Base-by-base conservation (phyloP, 2,888 invertebrate genomes). In the Platycnemis pennipes region DNA sequence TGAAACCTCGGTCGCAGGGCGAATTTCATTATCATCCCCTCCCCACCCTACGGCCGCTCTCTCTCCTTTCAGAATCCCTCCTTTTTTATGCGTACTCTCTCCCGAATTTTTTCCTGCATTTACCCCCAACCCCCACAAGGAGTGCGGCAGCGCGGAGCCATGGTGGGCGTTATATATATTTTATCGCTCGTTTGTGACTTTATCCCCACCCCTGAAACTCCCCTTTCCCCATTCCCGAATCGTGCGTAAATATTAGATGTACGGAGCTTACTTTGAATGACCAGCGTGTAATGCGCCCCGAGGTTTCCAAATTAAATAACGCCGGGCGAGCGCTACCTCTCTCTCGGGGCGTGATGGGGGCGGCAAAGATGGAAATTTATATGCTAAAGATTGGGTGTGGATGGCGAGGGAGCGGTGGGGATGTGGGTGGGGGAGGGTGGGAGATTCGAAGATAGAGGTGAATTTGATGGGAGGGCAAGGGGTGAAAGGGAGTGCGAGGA, bases 11-110 rank as follows among this genome's bases (percentile, higher is more conserved):
- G 77, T 8, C 13, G 77, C 37, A 11, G 77, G 37, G 77, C 22
- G 77, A 77, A 77, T 77, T 77, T 77, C 77, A 77, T 77, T 77
- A 77, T 77, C 37, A 77, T 77, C 77, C 77, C 37, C 37, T 77
- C 7, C 7, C 77, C 31, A 31, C 11, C 26, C 31, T 37, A 31
- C n/a, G 31, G 13, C 1, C 37, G 37, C 31, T 37, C 37, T 8
- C 77, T 37, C 77, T 16, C 77, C 77, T 37, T 77, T 37, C 77
- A 31, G 16, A 77, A 77, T 77, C 77, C 37, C 77, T 77, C 37
- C 77, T 77, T 37, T 26, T 77, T 77, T 77, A 37, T 37, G 37
- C 77, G 3, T 26, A 77, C 63, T 22, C 63, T 19, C 56, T 16
- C n/a, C n/a, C n/a, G n/a, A n/a, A n/a, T 77, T 37, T 77, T 77